Base-by-base conservation (phyloP, 2,113 vertebrate species). In the Perca flavescens region DNA sequence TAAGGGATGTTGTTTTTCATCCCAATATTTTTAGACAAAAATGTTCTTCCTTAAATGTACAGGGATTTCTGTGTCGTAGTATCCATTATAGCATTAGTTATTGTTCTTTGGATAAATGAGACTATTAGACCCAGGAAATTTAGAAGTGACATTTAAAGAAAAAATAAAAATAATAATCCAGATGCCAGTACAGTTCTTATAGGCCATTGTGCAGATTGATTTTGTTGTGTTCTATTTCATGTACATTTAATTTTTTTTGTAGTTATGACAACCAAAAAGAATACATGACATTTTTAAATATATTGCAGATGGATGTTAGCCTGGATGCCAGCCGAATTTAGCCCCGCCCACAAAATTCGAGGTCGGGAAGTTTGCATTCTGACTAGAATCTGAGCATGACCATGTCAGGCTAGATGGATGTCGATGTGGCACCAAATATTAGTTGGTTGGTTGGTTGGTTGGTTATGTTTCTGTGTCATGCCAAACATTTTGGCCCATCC, bases 1-100 rank as follows among this genome's bases (percentile, higher is more conserved):
- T 65, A 53, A 57, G 54, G 74, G 54, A 76, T 56, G 60, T 53
- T 71, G 12, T 71, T 82, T 52, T 17, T 14, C 22, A 69, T 67
- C 2, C 12, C 50, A n/a, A 54, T 75, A 65, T 54, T 83, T 61
- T 69, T 22, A 56, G 49, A 16, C 40, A 78, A 66, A 66, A 63
- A 15, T 49, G 34, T 43, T 60, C 1, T 46, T 62, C 4, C 12
- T 61, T 31, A 17, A 31, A 13, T 49, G 31, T 14, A 16, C 19
- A 64, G 21, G 19, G 22, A 72, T 28, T 60, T 56, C 14, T 84
- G n/a, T 70, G 14, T 5, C 66, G 13, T 21, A 43, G 13, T 52
- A 31, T 77, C 58, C n/a, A 62, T 62, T 19, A n/a, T 8, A 17
- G 34, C 50, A 63, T 52, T 16, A n/a, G 31, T 40, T 31, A 57